phyloP scores from a whole-genome alignment of 2,888 invertebrate species.

The Dusona sp. region DNA sequence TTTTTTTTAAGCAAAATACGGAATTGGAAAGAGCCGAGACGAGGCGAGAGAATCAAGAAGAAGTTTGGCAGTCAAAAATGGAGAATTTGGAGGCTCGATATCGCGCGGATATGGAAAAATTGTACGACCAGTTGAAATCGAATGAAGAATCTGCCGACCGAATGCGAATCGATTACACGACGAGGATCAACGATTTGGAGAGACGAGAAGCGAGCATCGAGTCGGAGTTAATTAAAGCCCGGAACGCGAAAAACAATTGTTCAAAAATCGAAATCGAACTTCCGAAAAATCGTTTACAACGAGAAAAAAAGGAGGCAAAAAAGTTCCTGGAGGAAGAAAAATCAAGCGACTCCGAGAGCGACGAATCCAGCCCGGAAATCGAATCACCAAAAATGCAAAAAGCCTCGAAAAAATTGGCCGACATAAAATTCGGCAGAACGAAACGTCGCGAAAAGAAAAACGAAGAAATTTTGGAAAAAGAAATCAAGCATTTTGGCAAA shows the following conservation, averaged over 20 bases:
- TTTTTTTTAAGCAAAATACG: conserved; percentile 73
- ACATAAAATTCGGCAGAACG: not conserved
- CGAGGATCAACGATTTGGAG: conserved; percentile 79
- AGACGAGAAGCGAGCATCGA: conserved; percentile 55
- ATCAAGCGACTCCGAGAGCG: not conserved
- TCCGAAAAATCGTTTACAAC: not conserved
- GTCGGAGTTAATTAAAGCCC: conserved; percentile 4
- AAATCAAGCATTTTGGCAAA: not conserved
- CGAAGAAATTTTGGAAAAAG: not conserved
- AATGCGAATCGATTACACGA: conserved; percentile 78
- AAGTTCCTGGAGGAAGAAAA: not conserved
- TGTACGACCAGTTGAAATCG: conserved; percentile 78
- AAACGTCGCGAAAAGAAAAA: not conserved
- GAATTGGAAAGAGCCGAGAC: conserved; percentile 78
- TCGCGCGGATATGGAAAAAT: conserved; percentile 78
- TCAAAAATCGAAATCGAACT: not conserved
- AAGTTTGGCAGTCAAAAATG: conserved; percentile 81
- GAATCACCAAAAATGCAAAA: not conserved
- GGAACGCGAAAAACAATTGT: not conserved
- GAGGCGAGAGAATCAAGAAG: conserved; percentile 79
- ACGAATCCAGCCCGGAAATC: not conserved
- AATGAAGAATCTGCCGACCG: conserved; percentile 77
- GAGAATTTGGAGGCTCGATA: conserved; percentile 80
- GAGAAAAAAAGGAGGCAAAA: conserved; percentile 1
- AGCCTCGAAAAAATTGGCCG: not conserved